Percentiles rank a stretch among this genome's conserved stretches.
Evolutionary conservation across 2,888 invertebrate genomes (phyloP).

Genomic region (Xestia xanthographa): DNA sequence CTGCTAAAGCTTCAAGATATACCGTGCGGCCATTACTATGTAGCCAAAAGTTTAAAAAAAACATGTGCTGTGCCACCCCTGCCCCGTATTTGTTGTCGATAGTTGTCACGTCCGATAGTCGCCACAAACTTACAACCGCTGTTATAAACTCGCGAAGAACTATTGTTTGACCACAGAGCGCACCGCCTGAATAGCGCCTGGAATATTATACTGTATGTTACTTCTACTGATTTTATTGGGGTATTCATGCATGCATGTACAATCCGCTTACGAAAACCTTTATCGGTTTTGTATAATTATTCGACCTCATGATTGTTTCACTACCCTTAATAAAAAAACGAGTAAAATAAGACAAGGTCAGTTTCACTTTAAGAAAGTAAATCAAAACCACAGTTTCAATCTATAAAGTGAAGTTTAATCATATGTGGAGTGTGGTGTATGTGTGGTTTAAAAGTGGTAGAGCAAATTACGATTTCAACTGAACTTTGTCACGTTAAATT

Average conservation of each 20-base stretch:
- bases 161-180: constrained; percentile 43
- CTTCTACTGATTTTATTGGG: neutral
- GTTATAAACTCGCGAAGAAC: constrained; percentile 43
- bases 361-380: neutral
- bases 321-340: neutral
- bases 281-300: neutral
- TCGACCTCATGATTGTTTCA: neutral
- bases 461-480: neutral
- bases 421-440: no score
- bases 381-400: neutral
- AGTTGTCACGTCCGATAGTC: constrained; percentile 42
- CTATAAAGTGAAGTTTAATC: neutral
- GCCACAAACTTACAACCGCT: constrained; percentile 33
- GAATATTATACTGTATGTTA: neutral
- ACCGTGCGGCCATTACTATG: neutral
- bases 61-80: constrained; percentile 34
- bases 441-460: neutral
- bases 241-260: no score
- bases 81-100: neutral
- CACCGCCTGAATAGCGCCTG: constrained; percentile 1
- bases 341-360: neutral
- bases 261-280: neutral
- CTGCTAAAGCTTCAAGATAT: neutral
- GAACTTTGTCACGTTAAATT: neutral
- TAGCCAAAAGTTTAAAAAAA: neutral